Evolutionary conservation across 2,888 invertebrate genomes (phyloP).

Genomic region (Ophion costatus): DNA sequence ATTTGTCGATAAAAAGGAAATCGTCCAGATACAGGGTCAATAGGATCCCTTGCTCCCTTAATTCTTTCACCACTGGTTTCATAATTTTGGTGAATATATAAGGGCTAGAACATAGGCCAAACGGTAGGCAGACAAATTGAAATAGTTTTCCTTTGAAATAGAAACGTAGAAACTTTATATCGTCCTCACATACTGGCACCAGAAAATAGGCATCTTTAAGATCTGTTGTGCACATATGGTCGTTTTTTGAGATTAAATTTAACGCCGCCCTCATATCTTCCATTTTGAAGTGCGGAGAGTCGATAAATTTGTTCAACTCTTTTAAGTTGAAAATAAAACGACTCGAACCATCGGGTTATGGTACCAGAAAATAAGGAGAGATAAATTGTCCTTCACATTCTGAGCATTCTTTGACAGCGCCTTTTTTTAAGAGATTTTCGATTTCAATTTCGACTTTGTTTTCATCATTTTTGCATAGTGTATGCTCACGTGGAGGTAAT

Average conservation of each 20-base stretch:
- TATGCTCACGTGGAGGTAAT: too few relatives aligned
- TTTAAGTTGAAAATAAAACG: background rate
- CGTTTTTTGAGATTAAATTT: background rate
- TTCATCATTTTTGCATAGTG: too few relatives aligned
- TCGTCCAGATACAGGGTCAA: background rate
- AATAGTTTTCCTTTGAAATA: background rate
- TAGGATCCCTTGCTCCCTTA: background rate
- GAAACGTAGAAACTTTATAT: background rate
- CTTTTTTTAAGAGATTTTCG: background rate
- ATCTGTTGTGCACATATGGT: background rate
- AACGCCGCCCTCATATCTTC: background rate
- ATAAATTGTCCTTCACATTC: background rate
- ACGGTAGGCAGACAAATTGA: background rate
- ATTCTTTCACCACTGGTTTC: background rate
- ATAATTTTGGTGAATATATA: slow-evolving; percentile 7
- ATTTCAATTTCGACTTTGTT: too few relatives aligned
- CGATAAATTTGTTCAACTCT: background rate
- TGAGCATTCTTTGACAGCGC: background rate
- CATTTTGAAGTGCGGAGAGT: background rate
- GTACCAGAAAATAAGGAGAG: background rate
- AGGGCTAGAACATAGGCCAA: background rate
- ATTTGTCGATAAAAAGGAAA: background rate
- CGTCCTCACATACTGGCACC: background rate
- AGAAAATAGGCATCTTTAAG: background rate
- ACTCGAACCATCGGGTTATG: background rate